phyloP scores from a whole-genome alignment of 2,888 invertebrate genomes.

The Strigamia maritima region DNA sequence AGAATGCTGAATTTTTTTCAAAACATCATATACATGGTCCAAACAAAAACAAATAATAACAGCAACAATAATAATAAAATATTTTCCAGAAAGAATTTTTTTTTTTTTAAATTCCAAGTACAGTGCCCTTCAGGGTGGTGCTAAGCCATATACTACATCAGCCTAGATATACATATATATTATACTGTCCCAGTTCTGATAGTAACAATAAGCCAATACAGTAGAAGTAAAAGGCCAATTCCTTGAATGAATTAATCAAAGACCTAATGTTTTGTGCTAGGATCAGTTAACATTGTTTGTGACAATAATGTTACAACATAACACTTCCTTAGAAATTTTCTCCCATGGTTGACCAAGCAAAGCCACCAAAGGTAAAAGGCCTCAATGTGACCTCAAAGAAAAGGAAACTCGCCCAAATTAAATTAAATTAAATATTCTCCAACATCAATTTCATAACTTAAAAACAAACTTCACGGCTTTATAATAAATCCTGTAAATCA shows the following conservation, averaged over 20 bases:
- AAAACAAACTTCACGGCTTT: neutral
- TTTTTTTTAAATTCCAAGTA: too few species aligned
- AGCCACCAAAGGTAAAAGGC: neutral
- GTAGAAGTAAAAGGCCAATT: neutral
- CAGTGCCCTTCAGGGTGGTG: too few species aligned
- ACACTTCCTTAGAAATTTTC: conserved; percentile 1
- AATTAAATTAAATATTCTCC: too few species aligned
- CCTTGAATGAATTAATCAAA: neutral
- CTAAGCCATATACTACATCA: neutral
- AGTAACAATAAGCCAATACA: neutral
- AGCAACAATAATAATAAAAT: too few species aligned
- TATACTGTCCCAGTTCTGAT: neutral
- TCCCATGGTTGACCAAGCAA: neutral
- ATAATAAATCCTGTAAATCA: neutral
- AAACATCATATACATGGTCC: too few species aligned
- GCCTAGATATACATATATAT: neutral
- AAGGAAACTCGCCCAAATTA: neutral
- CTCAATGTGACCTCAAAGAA: neutral
- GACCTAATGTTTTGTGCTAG: neutral
- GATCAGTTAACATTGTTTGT: conserved; percentile 5
- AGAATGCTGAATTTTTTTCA: too few species aligned
- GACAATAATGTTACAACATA: conserved; percentile 2
- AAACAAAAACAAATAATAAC: too few species aligned
- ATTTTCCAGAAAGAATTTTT: too few species aligned
- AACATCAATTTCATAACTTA: too few species aligned